Evolutionary conservation across 2,113 vertebrate genomes (phyloP), one percentile per base, ranked within the genome.

Genomic region (Rhineura floridana): DNA sequence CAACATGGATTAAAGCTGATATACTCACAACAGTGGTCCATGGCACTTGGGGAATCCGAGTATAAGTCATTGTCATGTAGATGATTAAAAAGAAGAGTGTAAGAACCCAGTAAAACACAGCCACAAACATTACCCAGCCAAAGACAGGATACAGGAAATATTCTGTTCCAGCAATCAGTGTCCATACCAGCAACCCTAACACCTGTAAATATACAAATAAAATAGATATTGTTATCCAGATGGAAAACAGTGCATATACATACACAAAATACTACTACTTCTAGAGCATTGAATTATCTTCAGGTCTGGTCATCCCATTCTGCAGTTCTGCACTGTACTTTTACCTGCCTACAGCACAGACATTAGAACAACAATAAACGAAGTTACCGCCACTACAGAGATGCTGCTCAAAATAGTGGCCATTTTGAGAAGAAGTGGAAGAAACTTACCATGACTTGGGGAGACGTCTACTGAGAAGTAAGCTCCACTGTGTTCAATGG

Each of bases 111-210:
- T 97, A 98, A 87, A 98, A 96, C 48, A 99, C 96, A 81, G 98
- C 96, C 52, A 98, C 97, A 91, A 98, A 99, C 98, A 99, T 98
- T 91, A 98, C 98, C 97, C 98, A 99, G 95, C 97, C 97, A 0
- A 99, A 97, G 1, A 97, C 97, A 81, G 98, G 95, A 69, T 98
- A 96, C 0, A 95, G 96, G 76, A 98, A 98, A 93, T 99, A 99
- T 52, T 99, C 98, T 0, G 98, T 98, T 48, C 98, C 98, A 3
- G 98, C 98, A 0, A 99, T 95, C 73, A 99, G 96, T 7, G 98
- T 98, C 98, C 98, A 99, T n/a, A 99, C 98, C 92, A 99, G 95
- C 87, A 99, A 96, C 2, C 98, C 98, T 88, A 97, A 93, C 0
- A 98, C 93, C 98, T 99, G 96, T 10, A 92, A 80, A 90, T 89